Conservation (phyloP, 2,888 invertebrate genomes). For the Strigamia crassipes region DNA sequence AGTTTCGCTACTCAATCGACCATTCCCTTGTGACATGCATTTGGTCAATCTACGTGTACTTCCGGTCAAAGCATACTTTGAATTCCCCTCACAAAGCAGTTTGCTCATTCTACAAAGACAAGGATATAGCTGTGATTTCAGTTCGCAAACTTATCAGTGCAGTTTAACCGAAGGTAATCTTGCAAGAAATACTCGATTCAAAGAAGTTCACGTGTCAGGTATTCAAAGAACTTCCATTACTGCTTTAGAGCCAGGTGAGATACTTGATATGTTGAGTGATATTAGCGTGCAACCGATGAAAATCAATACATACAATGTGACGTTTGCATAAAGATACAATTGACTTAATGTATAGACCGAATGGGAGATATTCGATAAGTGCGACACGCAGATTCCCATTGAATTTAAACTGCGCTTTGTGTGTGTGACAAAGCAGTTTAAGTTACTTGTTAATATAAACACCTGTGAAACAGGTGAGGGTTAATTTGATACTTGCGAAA, state of each 20-base stretch:
- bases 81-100: constrained; percentile 76
- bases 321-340: constrained; percentile 55
- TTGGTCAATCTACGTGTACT: constrained; percentile 78
- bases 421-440: constrained; percentile 22
- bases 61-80: constrained; percentile 74
- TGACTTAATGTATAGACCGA: not conserved
- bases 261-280: constrained; percentile 54
- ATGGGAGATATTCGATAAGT: too few relatives aligned
- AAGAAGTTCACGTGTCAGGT: constrained; percentile 58
- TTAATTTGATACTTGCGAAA: not conserved
- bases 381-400: not conserved
- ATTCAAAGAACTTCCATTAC: constrained; percentile 67
- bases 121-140: constrained; percentile 72
- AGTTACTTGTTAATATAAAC: not conserved
- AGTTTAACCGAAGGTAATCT: constrained; percentile 49
- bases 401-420: constrained; percentile 30
- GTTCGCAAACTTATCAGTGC: constrained; percentile 47
- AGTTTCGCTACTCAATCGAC: constrained; percentile 54
- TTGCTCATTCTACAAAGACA: constrained; percentile 79
- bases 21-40: constrained; percentile 72
- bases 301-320: constrained; percentile 68
- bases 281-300: constrained; percentile 65
- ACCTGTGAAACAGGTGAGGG: constrained; percentile 31
- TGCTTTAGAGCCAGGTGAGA: constrained; percentile 62
- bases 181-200: constrained; percentile 59